Conservation (phyloP, 2,797 vertebrate species). For the Peromyscus melanophrys region DNA sequence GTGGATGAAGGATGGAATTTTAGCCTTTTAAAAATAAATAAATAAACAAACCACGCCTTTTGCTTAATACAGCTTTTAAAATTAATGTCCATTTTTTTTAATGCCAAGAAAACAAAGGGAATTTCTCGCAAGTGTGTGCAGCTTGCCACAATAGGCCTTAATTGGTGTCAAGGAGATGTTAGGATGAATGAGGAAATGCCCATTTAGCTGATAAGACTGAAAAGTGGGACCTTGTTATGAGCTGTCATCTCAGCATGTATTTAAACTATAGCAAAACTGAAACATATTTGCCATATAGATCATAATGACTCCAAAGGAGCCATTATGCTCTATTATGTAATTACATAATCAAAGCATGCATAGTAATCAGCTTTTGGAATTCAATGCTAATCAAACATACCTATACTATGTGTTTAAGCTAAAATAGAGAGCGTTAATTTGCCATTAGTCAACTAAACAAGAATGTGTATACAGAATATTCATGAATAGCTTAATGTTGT, state of each 20-base stretch:
- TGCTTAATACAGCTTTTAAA: conserved; percentile 79
- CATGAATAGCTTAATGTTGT: conserved; percentile 81
- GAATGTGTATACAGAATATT: conserved; percentile 60
- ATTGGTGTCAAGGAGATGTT: conserved; percentile 87
- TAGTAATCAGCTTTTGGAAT: conserved; percentile 88
- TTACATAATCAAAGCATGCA: conserved; percentile 88
- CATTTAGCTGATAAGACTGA: conserved; percentile 82
- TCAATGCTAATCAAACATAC: conserved; percentile 88
- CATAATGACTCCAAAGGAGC: conserved; percentile 88
- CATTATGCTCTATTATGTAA: conserved; percentile 88
- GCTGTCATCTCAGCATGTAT: conserved; percentile 84
- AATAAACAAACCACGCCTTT: not conserved
- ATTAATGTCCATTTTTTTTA: conserved; percentile 81
- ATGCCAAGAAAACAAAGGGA: conserved; percentile 80
- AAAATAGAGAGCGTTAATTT: conserved; percentile 88
- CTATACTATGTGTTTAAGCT: conserved; percentile 86
- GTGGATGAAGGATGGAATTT: conserved; percentile 75
- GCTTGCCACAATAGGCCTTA: conserved; percentile 85
- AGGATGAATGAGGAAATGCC: conserved; percentile 83
- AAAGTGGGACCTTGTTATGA: conserved; percentile 83
- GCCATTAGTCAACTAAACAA: conserved; percentile 86
- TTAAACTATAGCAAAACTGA: conserved; percentile 85
- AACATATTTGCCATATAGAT: conserved; percentile 87
- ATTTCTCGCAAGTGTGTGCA: conserved; percentile 79
- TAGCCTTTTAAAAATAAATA: not conserved